phyloP scores from a whole-genome alignment of 2,113 vertebrate genomes.

The Clarias macrocephalus region DNA sequence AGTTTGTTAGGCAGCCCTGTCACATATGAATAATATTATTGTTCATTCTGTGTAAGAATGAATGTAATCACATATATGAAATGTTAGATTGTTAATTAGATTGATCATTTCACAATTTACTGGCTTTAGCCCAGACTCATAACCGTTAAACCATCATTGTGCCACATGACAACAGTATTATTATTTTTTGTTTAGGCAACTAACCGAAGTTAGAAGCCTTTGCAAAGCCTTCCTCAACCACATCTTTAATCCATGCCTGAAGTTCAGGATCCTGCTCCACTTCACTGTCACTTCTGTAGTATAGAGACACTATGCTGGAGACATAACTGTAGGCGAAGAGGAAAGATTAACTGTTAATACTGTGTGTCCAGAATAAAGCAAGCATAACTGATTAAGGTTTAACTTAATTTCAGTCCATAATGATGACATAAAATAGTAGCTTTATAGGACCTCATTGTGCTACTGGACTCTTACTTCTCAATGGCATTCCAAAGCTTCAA shows the following conservation, averaged over 20 bases:
- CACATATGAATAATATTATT: no score
- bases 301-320: slow-evolving; percentile 60
- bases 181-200: background rate
- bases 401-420: background rate
- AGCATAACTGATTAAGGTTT: background rate
- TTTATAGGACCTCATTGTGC: no score
- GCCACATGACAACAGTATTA: background rate
- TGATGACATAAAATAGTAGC: background rate
- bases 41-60: no score
- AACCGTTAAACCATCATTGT: background rate
- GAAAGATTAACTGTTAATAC: no score
- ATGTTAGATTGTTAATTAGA: no score
- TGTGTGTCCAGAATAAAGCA: background rate
- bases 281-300: slow-evolving; percentile 60
- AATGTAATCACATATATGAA: no score
- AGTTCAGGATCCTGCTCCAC: slow-evolving; percentile 65
- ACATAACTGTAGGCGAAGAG: slow-evolving; percentile 60
- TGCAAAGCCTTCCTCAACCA: slow-evolving; percentile 65
- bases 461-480: slow-evolving; percentile 57
- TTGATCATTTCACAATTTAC: no score
- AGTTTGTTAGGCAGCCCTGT: no score
- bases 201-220: slow-evolving; percentile 69
- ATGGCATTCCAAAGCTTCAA: slow-evolving; percentile 66
- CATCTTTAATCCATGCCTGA: slow-evolving; percentile 70
- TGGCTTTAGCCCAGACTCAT: no score